Evolutionary conservation across 2,888 invertebrate genomes (phyloP), one percentile per base, ranked within the genome.

Genomic region (Hemithea aestivaria): DNA sequence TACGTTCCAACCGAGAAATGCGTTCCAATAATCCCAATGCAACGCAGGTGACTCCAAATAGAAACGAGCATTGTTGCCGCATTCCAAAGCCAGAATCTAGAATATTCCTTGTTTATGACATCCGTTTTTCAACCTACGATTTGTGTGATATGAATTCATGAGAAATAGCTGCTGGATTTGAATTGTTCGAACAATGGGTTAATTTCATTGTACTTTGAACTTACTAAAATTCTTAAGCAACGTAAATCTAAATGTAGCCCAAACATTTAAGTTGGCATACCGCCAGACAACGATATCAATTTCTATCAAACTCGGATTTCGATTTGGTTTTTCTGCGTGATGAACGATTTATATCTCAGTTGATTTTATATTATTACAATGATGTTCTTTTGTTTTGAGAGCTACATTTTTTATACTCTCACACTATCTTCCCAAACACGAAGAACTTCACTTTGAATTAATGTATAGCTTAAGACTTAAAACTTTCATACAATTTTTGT

Each of bases 171-270:
- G n/a, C n/a, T n/a, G n/a, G n/a, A n/a, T n/a, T n/a, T n/a, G n/a
- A n/a, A n/a, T n/a, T n/a, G n/a, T n/a, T n/a, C n/a, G n/a, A n/a
- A n/a, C n/a, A n/a, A n/a, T n/a, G n/a, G n/a, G n/a, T n/a, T n/a
- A n/a, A n/a, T n/a, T n/a, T n/a, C n/a, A n/a, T n/a, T n/a, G n/a
- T n/a, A n/a, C n/a, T n/a, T n/a, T n/a, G n/a, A n/a, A n/a, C n/a
- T n/a, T n/a, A n/a, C n/a, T n/a, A 59, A 64, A 69, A 69, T 69
- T 69, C 67, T 66, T 56, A 45, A 51, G 64, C 59, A 68, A 62
- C 70, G 68, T 73, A 68, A 78, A 75, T 81, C 75, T 81, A 80
- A 82, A 81, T 72, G 65, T 63, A 69, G 57, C 61, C 58, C 67
- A 71, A 76, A 77, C 68, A 75, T 71, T 64, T 58, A 40, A 32